Base-by-base conservation (phyloP, 2,888 invertebrate species). In the Blastobasis lacticolella region DNA sequence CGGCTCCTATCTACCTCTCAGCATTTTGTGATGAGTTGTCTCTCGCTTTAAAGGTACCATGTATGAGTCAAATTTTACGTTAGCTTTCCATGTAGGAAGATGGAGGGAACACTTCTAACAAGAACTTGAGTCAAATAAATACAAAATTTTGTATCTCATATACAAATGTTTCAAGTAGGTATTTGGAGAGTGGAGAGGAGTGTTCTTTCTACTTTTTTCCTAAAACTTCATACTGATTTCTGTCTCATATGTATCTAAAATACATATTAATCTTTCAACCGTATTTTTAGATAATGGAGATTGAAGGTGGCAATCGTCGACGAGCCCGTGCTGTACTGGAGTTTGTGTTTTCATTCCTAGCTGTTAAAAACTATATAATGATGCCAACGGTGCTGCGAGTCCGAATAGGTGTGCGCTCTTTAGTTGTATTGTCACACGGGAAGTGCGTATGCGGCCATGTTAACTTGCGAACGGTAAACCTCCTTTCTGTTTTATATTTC, bases 301-400 rank as follows among this genome's bases (percentile, higher is more conserved):
- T 55, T 0, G 85, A 84, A 1, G 51, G 60, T 0, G 57, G 50
- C 1, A 60, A 50, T 1, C 73, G 80, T 38, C 76, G 71, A 50
- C 78, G 83, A 0, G 61, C 79, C 0, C 77, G 83, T 2, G 60
- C 62, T 1, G 59, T 86, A 6, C 56, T 87, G 0, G 82, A 85
- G 54, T 41, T 85, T 10, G 56, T 43, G 0, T 78, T 79, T 0
- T 40, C 54, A 0, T 66, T 77, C 57, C 71, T 72, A 0, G 81
- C 79, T 0, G 40, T 78, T 9, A 73, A 68, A 51, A 64, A 67
- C 8, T 57, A 59, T 1, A 5, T 73, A 6, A 75, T 78, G 37
- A 55, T 61, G 40, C 86, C 87, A 0, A 76, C 76, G 0, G 43
- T 61, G 5, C 5, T 71, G 46, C 68, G 71, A 1, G 45, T 78